Conservation (phyloP, 2,888 invertebrate genomes). For the Dexiosoma caninum region DNA sequence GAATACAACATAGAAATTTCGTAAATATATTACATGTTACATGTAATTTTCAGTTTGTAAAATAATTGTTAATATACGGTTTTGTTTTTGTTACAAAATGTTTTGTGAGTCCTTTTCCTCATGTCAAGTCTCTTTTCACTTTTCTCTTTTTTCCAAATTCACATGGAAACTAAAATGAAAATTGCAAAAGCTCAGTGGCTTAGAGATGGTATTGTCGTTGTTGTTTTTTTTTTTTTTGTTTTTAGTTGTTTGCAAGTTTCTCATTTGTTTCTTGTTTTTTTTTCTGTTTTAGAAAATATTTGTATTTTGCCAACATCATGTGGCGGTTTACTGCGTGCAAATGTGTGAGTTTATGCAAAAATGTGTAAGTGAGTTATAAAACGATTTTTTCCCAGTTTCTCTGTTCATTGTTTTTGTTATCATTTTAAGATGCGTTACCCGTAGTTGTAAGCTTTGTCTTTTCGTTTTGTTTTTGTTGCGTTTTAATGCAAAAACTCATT, state of each 20-base stretch:
- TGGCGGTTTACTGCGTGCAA: background rate
- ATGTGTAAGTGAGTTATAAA: constrained; percentile 51
- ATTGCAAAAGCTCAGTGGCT: constrained; percentile 34
- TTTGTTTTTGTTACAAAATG: constrained; percentile 36
- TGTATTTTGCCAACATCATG: constrained; percentile 17
- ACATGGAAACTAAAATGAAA: constrained; percentile 7
- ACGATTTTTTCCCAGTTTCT: constrained; percentile 33
- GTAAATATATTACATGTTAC: constrained; percentile 31
- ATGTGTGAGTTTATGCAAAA: background rate
- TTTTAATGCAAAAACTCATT: constrained; percentile 64
- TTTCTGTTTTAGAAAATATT: background rate
- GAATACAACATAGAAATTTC: constrained; percentile 19
- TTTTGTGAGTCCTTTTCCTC: constrained; percentile 22
- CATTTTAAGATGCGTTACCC: constrained; percentile 25
- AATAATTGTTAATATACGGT: constrained; percentile 48
- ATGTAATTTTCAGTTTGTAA: constrained; percentile 42
- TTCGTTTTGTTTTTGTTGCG: constrained; percentile 23
- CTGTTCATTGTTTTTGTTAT: background rate
- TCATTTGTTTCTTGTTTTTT: background rate
- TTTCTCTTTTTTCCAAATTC: background rate
- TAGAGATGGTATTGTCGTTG: constrained; percentile 15
- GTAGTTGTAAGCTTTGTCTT: constrained; percentile 28
- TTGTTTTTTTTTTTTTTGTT: background rate
- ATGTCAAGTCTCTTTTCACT: background rate
- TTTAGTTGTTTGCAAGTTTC: constrained; percentile 4